Base-by-base conservation (phyloP, 1,140 invertebrate species). In the Leptopilina clavipes region DNA sequence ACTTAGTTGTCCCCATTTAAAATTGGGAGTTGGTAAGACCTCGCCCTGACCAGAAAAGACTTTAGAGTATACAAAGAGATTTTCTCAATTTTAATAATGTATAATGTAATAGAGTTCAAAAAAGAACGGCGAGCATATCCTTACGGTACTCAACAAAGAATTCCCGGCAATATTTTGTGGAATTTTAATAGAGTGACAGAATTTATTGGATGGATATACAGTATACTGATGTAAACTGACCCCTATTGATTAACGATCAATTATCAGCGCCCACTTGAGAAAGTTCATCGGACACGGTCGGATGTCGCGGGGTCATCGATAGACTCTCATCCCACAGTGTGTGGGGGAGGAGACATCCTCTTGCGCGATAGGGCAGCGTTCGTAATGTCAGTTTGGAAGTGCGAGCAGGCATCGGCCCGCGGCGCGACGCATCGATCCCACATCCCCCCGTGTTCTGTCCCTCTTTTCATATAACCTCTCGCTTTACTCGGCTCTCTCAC, bases 341-440 rank as follows among this genome's bases (percentile, higher is more conserved):
- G 14, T 5, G 56, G 56, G 44, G 71, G 25, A 18, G 72, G 70
- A 74, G 59, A 59, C 70, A 75, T 75, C 71, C 73, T 74, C 70
- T 54, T 40, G 73, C 71, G 73, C 76, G 74, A 76, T 72, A 79
- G 70, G 70, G 73, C 76, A 25, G 72, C 74, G 76, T 59, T 78
- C 37, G 74, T 45, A 43, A 43, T 77, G 73, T 78, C 75, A 76
- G 76, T 76, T 56, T 71, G 77, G 44, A 83, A 82, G 82, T 84
- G 85, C 82, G 85, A 86, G 86, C 84, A 86, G 82, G 79, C 82
- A 88, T 86, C 84, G 86, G 86, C 86, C 86, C 86, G 84, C 84
- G 86, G 86, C 88, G 88, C 88, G 86, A 88, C 88, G 86, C 84
- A 88, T 88, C 87, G 87, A 89, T 88, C 87, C 86, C 80, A 74